Evolutionary conservation across 2,113 vertebrate species (phyloP), one percentile per base, ranked within the genome.

Genomic region (Stegostoma tigrinum): DNA sequence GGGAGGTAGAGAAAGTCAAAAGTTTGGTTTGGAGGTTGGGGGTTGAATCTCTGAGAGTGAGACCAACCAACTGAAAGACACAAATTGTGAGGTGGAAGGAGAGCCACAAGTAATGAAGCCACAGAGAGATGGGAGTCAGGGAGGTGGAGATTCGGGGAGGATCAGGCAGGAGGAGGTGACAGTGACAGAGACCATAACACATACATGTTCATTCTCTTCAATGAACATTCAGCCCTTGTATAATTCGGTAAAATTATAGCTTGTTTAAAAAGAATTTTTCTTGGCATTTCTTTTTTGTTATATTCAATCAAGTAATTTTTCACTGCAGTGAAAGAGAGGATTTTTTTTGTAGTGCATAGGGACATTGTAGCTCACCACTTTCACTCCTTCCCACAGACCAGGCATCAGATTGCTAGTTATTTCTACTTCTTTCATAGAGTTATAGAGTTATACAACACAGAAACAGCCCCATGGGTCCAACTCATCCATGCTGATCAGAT

Each of bases 271-370:
- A 61, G 42, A n/a, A 93, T 17, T 67, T 19, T 64, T 23, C 34
- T 93, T 34, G 61, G 61, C 38, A 66, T 66, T 55, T 93, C n/a
- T 90, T 93, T 75, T 90, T 64, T 90, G 52, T 93, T 93, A 17
- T 23, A 17, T 83, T 83, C 80, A 66, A 93, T 67, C 64, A 66
- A 90, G 52, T 64, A 14, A 93, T 93, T 66, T 93, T 93, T 66
- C 89, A 93, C 61, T 93, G 34, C n/a, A 66, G n/a, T 23, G 61
- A 93, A 19, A 23, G 89, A 38, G 34, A 93, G 89, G 89, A 66
- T 38, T 34, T n/a, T n/a, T 91, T 64, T 67, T 23, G 66, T 93
- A 38, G 66, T 12, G 21, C 61, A 21, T 5, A 93, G 17, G 8
- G 14, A 64, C 15, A n/a, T 38, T 2, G 19, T 17, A 42, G 14